A percentile compares a stretch with the other conserved stretches of the same genome.
These are phyloP conservation scores for Andrena flavipes DNA, from an alignment of 2,888 invertebrate genomes.

Conservation along the genomic window DNA sequence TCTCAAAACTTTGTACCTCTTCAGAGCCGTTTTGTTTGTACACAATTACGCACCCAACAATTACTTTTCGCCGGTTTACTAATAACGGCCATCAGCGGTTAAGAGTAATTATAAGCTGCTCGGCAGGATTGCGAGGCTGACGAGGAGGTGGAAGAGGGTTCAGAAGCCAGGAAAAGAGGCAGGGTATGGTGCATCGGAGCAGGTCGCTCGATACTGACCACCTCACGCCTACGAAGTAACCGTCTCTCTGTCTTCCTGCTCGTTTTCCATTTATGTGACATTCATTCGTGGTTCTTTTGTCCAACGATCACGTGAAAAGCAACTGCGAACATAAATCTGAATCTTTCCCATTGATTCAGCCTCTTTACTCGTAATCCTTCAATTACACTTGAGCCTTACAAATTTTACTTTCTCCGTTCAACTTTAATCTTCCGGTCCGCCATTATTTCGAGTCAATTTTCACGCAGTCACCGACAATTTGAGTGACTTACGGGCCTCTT, in stretches of 20 bases:
- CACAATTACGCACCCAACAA: constrained; percentile 27
- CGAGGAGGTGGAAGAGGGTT: constrained; percentile 41
- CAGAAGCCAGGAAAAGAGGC: constrained; percentile 48
- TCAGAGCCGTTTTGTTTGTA: constrained; percentile 27
- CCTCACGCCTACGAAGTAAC: constrained; percentile 62
- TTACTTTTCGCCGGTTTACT: constrained; percentile 39
- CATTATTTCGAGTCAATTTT: neutral
- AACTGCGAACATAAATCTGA: too few relatives aligned
- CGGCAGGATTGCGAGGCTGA: constrained; percentile 40
- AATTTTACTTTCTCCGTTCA: too few relatives aligned
- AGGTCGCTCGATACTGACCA: constrained; percentile 72
- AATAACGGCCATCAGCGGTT: constrained; percentile 54
- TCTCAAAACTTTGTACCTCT: neutral
- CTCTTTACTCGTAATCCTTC: too few relatives aligned
- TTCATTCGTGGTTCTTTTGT: neutral
- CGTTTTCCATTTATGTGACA: neutral
- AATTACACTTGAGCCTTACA: too few relatives aligned
- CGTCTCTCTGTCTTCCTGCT: constrained; percentile 30
- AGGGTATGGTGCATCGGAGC: constrained; percentile 60
- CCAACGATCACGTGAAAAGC: too few relatives aligned
- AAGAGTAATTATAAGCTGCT: constrained; percentile 60
- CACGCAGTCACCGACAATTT: neutral
- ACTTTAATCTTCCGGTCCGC: too few relatives aligned
- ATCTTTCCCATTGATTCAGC: too few relatives aligned
- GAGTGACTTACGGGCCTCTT: neutral